A percentile compares a stretch with the other conserved stretches of the same genome.
Evolutionary conservation across 1,140 invertebrate species (phyloP).

Genomic region (Physella acuta): DNA sequence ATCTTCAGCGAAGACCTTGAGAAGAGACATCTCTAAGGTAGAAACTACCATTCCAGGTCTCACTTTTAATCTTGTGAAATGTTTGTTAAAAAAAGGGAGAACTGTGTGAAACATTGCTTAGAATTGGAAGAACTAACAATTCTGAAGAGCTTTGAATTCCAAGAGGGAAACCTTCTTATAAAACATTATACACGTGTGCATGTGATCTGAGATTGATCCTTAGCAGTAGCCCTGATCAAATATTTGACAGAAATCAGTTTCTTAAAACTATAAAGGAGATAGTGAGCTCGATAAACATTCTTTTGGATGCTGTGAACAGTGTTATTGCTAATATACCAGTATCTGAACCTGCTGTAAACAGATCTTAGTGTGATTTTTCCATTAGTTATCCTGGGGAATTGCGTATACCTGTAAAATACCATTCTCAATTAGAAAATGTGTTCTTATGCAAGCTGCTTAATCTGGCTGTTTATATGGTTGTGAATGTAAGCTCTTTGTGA

Average conservation of each 20-base stretch:
- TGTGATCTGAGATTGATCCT: constrained; percentile 90
- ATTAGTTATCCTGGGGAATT: too few species aligned
- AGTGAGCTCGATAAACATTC: constrained; percentile 97
- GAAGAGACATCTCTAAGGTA: constrained; percentile 69
- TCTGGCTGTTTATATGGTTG: too few species aligned
- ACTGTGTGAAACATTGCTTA: constrained; percentile 90
- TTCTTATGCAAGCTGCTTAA: too few species aligned
- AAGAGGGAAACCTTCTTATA: constrained; percentile 91
- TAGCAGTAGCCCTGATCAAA: constrained; percentile 98
- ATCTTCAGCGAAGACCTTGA: constrained; percentile 81
- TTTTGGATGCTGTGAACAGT: constrained; percentile 87
- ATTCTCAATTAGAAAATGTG: too few species aligned
- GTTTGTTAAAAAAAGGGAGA: constrained; percentile 86
- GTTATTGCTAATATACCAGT: constrained; percentile 62
- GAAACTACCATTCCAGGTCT: constrained; percentile 88
- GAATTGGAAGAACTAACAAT: constrained; percentile 85
- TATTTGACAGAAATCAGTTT: constrained; percentile 96
- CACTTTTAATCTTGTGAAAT: constrained; percentile 86
- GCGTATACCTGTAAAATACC: too few species aligned
- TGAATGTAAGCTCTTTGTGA: too few species aligned
- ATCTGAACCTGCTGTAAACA: constrained; percentile 59
- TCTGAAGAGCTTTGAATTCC: constrained; percentile 87
- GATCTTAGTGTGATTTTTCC: too few species aligned
- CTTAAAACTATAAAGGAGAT: constrained; percentile 99
- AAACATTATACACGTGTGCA: constrained; percentile 93